Evolutionary conservation across 2,888 invertebrate species (phyloP).

Genomic region (Oligia strigilis): DNA sequence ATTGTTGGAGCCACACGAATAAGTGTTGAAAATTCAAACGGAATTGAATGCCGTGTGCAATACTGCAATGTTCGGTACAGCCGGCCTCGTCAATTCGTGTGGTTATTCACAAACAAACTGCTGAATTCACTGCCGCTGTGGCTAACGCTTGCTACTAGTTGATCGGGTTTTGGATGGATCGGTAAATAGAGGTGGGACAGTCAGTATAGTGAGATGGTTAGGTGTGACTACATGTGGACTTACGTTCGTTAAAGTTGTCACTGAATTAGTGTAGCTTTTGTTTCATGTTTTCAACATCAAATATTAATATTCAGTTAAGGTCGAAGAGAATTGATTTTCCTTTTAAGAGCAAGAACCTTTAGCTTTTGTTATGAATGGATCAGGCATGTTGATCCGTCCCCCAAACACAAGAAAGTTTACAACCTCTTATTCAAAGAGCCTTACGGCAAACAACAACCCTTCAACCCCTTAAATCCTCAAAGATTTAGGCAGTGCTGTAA

Average conservation of each 20-base stretch:
- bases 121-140: constrained; percentile 42
- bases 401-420: constrained; percentile 2
- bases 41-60: constrained; percentile 50
- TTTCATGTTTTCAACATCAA: constrained; percentile 2
- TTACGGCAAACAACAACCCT: constrained; percentile 21
- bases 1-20: constrained; percentile 52
- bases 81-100: constrained; percentile 46
- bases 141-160: constrained; percentile 48
- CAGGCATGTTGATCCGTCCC: constrained; percentile 2
- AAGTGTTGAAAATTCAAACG: constrained; percentile 55
- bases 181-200: constrained; percentile 21
- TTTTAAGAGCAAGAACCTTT: background rate
- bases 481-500: constrained; percentile 17
- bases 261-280: background rate
- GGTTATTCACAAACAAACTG: constrained; percentile 55
- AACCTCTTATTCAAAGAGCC: background rate
- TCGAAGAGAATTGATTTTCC: background rate
- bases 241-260: no score
- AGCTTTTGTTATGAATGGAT: background rate
- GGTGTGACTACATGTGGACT: background rate
- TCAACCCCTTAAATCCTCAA: constrained; percentile 10
- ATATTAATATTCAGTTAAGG: no score
- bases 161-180: constrained; percentile 42
- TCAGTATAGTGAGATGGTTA: background rate
- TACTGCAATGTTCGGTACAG: constrained; percentile 25